Percentiles rank a stretch among this genome's conserved stretches.
These are phyloP conservation scores for Polypedilum pembai DNA, from an alignment of 1,140 invertebrate species.

Conservation along the genomic window DNA sequence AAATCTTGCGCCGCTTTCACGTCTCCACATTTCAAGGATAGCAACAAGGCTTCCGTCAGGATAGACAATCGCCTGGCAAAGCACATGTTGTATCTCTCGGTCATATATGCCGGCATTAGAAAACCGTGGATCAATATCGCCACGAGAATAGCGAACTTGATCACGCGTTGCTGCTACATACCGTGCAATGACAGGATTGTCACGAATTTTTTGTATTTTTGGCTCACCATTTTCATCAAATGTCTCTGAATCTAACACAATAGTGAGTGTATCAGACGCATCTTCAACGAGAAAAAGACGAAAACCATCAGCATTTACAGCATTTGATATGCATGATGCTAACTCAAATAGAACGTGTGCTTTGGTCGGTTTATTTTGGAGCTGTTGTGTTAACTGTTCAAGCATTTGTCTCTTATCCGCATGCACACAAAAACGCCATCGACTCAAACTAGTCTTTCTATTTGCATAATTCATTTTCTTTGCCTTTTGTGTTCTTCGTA, in stretches of 20 bases:
- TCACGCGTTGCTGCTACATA: constrained; percentile 48
- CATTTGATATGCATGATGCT: constrained; percentile 52
- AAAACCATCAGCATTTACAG: constrained; percentile 53
- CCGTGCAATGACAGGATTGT: constrained; percentile 40
- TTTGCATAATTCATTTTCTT: constrained; percentile 43
- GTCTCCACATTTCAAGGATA: constrained; percentile 47
- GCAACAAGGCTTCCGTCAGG: constrained; percentile 50
- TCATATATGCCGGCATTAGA: constrained; percentile 41
- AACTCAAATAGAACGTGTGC: constrained; percentile 54
- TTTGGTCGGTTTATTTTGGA: constrained; percentile 49
- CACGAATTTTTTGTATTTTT: constrained; percentile 35
- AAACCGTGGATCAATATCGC: constrained; percentile 45
- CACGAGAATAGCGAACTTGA: constrained; percentile 45
- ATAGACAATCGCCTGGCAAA: constrained; percentile 51
- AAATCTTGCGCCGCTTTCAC: constrained; percentile 44
- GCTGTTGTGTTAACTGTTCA: constrained; percentile 50
- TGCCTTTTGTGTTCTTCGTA: constrained; percentile 47
- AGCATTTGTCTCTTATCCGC: constrained; percentile 56
- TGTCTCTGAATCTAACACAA: constrained; percentile 34
- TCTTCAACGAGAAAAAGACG: constrained; percentile 47
- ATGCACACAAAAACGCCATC: constrained; percentile 57
- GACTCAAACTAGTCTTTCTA: constrained; percentile 47
- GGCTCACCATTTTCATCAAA: constrained; percentile 35
- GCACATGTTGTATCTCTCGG: constrained; percentile 42
- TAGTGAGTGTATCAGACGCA: constrained; percentile 31